These are phyloP conservation scores for Rhopalosiphum nymphaeae DNA, from an alignment of 2,888 invertebrate species.

Conservation along the genomic window DNA sequence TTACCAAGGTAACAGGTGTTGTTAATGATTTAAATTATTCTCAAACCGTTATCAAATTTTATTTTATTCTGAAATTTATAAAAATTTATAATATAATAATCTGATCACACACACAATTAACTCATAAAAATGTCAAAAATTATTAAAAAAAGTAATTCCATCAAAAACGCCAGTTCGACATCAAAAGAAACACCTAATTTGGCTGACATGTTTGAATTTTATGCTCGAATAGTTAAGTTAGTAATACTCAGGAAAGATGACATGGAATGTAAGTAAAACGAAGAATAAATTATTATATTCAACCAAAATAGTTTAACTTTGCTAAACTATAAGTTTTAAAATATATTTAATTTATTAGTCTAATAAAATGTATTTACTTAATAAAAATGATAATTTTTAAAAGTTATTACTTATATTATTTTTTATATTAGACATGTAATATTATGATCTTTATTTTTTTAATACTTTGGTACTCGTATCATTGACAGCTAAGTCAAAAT, in stretches of 20 bases:
- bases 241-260: slow-evolving; percentile 10
- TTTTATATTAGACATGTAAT: not conserved
- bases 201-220: slow-evolving; percentile 37
- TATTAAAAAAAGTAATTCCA: not conserved
- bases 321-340: not conserved
- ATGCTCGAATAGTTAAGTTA: slow-evolving; percentile 38
- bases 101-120: not conserved
- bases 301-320: not conserved
- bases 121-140: not conserved
- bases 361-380: not conserved
- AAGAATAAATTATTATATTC: not conserved
- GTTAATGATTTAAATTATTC: not conserved
- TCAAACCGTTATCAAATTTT: not conserved
- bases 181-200: not conserved
- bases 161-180: not conserved
- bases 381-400: not conserved
- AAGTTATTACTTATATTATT: not conserved
- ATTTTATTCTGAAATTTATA: not conserved
- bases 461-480: not conserved
- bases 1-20: not conserved
- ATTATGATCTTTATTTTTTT: not conserved
- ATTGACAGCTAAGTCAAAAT: not conserved
- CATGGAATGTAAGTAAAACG: slow-evolving; percentile 14
- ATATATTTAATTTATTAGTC: not conserved
- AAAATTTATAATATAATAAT: not conserved